These are phyloP conservation scores for Lepetodrilus schrolli DNA, from an alignment of 2,888 invertebrate species.

Conservation along the genomic window DNA sequence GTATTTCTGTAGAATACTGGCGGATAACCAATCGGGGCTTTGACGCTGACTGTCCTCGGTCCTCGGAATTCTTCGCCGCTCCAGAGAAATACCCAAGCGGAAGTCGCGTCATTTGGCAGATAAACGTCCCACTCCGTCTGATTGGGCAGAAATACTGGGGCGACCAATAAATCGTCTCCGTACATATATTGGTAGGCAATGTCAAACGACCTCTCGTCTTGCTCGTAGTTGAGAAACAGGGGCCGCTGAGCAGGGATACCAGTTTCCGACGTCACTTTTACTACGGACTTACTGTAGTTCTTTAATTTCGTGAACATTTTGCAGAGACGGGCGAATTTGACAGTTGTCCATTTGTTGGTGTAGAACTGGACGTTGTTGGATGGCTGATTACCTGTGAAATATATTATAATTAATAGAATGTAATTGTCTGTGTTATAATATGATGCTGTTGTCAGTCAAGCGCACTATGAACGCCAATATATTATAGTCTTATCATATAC, in stretches of 20 bases:
- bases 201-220: conserved; percentile 47
- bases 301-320: conserved; percentile 53
- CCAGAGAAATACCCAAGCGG: conserved; percentile 63
- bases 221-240: conserved; percentile 60
- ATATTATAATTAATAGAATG: too few species aligned
- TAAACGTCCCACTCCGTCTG: conserved; percentile 52
- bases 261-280: conserved; percentile 39
- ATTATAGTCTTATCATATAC: too few species aligned
- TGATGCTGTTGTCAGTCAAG: too few species aligned
- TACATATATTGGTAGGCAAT: conserved; percentile 67
- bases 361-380: conserved; percentile 62
- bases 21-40: conserved; percentile 62
- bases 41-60: conserved; percentile 43
- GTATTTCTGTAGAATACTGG: conserved; percentile 64
- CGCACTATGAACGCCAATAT: too few species aligned
- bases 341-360: conserved; percentile 40
- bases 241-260: conserved; percentile 68
- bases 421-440: too few species aligned
- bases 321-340: conserved; percentile 57
- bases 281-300: conserved; percentile 53
- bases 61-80: conserved; percentile 41
- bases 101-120: conserved; percentile 49
- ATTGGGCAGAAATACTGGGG: conserved; percentile 60
- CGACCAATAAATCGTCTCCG: conserved; percentile 66
- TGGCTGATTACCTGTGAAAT: conserved; percentile 62